phyloP scores from a whole-genome alignment of 2,888 invertebrate genomes.

The Neoaliturus tenellus region DNA sequence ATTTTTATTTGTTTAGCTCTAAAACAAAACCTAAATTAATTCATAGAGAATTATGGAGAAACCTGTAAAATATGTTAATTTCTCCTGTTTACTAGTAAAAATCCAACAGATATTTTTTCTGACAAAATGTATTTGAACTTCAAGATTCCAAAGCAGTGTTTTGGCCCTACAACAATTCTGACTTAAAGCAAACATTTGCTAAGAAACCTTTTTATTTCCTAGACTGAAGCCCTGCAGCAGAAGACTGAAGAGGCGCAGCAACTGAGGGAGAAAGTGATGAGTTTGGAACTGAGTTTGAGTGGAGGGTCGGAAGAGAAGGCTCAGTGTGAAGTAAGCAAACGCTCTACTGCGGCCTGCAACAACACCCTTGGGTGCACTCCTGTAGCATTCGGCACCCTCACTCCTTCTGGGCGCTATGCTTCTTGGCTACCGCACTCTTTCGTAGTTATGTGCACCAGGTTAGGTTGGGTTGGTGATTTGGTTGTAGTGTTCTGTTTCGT shows the following conservation, averaged over 20 bases:
- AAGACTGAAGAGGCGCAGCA: slow-evolving; percentile 85
- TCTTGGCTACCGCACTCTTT: neutral
- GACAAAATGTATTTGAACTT: no score
- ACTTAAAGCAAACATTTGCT: no score
- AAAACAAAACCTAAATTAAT: no score
- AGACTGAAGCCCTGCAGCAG: slow-evolving; percentile 84
- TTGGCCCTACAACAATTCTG: no score
- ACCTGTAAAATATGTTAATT: no score
- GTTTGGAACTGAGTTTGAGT: slow-evolving; percentile 81
- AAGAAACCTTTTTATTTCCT: slow-evolving; percentile 56
- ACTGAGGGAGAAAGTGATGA: slow-evolving; percentile 84
- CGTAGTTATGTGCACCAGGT: slow-evolving; percentile 2
- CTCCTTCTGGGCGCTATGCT: neutral
- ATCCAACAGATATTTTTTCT: no score
- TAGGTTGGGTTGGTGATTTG: slow-evolving; percentile 17
- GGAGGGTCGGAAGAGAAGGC: slow-evolving; percentile 84
- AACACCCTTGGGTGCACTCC: neutral
- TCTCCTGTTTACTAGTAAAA: no score
- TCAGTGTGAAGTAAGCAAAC: slow-evolving; percentile 76
- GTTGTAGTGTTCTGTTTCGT: neutral
- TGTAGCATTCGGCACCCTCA: neutral
- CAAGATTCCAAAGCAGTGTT: no score
- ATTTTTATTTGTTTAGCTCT: no score
- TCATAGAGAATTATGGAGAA: no score
- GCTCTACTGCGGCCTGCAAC: neutral